A percentile compares a stretch with the other conserved stretches of the same genome.
These are phyloP conservation scores for Geodia barretti DNA, from an alignment of 37 sponge, comb jelly and placozoan genomes.

Conservation along the genomic window DNA sequence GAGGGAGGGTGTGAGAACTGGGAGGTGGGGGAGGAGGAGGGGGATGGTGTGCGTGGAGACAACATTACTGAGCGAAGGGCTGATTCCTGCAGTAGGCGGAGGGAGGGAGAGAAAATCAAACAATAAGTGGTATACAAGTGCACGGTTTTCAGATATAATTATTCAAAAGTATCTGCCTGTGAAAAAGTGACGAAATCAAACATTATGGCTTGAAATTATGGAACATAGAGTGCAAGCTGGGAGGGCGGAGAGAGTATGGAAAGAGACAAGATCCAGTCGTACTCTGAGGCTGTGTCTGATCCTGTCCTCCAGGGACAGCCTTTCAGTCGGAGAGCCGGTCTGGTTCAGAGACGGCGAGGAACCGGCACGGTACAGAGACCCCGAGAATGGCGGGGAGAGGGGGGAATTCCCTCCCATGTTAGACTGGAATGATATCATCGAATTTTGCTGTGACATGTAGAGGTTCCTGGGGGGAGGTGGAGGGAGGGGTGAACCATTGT, in stretches of 20 bases:
- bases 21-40: slow-evolving; percentile 20
- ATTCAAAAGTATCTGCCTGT: no score
- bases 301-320: not conserved
- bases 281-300: not conserved
- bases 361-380: not conserved
- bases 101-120: not conserved
- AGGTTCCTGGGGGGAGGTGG: not conserved
- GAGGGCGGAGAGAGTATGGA: no score
- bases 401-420: not conserved
- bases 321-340: not conserved
- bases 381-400: not conserved
- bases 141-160: no score
- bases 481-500: not conserved
- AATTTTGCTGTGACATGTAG: not conserved
- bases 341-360: not conserved
- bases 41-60: not conserved
- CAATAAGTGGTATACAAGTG: not conserved
- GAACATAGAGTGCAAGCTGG: no score
- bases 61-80: slow-evolving; percentile 24
- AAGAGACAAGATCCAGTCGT: not conserved
- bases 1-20: slow-evolving; percentile 3
- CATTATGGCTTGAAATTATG: no score
- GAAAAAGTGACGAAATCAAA: no score
- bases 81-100: slow-evolving; percentile 12
- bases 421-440: not conserved